Conservation (phyloP, 2,797 vertebrate genomes). For the Potorous gilbertii region DNA sequence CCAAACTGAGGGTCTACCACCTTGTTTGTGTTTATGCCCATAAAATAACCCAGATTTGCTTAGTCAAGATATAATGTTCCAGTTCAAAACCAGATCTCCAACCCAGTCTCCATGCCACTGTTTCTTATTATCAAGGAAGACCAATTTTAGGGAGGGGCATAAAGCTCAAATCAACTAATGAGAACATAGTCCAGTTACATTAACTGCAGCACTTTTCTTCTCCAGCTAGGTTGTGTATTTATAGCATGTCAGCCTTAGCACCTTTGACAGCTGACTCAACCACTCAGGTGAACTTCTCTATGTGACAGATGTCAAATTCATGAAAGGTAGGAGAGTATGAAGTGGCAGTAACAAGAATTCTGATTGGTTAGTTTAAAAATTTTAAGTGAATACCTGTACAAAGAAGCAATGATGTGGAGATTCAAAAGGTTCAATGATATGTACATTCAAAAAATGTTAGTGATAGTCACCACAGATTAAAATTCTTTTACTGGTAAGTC, state of each 20-base stretch:
- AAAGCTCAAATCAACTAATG: not conserved
- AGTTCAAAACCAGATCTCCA: not conserved
- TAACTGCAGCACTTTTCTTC: not conserved
- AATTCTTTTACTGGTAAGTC: not conserved
- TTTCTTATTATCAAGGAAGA: not conserved
- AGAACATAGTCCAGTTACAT: not conserved
- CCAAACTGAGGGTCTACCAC: not conserved
- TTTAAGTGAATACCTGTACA: not conserved
- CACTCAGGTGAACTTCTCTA: not conserved
- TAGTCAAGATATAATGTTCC: not conserved
- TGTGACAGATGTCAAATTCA: not conserved
- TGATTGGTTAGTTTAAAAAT: not conserved
- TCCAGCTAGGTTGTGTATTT: not conserved
- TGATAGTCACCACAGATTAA: not conserved
- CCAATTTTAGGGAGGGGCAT: not conserved
- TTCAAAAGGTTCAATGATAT: not conserved
- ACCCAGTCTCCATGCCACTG: not conserved
- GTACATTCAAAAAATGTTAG: not conserved
- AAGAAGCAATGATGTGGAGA: not conserved
- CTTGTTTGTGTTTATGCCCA: not conserved
- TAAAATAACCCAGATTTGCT: not conserved
- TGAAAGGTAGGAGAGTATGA: not conserved
- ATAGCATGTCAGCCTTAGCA: not conserved
- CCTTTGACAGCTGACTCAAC: not conserved
- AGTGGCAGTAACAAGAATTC: not conserved